A percentile compares a stretch with the other conserved stretches of the same genome.
Evolutionary conservation across 2,113 vertebrate species (phyloP).

Genomic region (Etia nguti): DNA sequence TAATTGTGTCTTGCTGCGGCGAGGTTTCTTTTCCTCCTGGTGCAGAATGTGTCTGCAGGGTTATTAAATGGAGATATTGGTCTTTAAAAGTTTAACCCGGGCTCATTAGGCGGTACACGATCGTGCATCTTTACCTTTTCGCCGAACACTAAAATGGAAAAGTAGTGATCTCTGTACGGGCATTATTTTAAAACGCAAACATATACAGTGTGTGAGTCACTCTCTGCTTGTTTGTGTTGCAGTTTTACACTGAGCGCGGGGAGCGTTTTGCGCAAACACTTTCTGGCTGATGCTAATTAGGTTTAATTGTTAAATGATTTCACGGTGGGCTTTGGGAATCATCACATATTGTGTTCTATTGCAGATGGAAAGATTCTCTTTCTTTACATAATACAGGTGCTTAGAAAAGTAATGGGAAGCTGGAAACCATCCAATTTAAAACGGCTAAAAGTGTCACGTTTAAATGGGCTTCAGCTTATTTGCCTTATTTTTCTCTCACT

Average conservation of each 20-base stretch:
- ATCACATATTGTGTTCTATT: neutral
- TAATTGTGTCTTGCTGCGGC: neutral
- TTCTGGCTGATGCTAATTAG: neutral
- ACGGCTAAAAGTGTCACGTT: neutral
- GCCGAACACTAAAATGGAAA: neutral
- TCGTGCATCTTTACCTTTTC: neutral
- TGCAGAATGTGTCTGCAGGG: neutral
- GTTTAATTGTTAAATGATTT: constrained; percentile 5
- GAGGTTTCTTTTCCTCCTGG: neutral
- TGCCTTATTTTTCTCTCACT: neutral
- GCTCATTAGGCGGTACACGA: neutral
- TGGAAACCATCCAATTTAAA: neutral
- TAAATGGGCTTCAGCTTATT: neutral
- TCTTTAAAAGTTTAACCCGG: neutral
- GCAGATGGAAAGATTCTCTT: neutral
- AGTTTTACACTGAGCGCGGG: neutral
- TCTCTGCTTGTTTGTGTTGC: neutral
- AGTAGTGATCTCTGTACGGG: neutral
- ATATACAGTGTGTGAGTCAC: neutral
- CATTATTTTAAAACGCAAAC: neutral
- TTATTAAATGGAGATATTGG: neutral
- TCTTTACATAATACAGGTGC: neutral
- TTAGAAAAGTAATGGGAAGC: neutral
- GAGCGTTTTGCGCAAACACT: neutral
- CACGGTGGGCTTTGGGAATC: neutral